Base-by-base conservation (phyloP, 1,140 invertebrate species). In the Rhyacophila brunnea region DNA sequence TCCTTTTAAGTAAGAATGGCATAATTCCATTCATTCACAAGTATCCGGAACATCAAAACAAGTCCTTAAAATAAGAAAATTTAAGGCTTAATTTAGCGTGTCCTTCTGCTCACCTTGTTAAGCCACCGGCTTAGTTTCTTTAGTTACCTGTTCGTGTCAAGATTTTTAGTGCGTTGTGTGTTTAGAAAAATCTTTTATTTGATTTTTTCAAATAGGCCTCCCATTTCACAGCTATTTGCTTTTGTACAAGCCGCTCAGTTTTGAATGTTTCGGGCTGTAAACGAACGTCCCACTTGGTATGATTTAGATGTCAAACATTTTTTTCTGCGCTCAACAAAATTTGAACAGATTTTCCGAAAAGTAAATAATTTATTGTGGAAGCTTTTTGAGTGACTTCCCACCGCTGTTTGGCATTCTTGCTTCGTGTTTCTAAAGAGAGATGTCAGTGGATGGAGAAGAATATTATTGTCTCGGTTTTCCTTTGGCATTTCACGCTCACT, bases 301-400 rank as follows among this genome's bases (percentile, higher is more conserved):
- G 62, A 64, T 64, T 64, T 64, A 64, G 62, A 60, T 64, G 62
- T 64, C 62, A 64, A 64, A 64, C 57, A 52, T 7, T 51, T 54
- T 54, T 62, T 60, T 62, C 52, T 59, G 44, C 14, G 14, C 43
- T 34, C 23, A 51, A 62, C 53, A 51, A 57, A 55, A 44, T 55
- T 19, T 46, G 56, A 40, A 55, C 60, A 57, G 28, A 46, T 46
- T 57, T 49, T 35, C 10, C 32, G 18, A 43, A 13, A 43, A 13
- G 23, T 54, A 40, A 49, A 55, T 63, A 58, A 63, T 63, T 63
- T 63, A 63, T 63, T 51, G 58, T 28, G 58, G 50, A 53, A 49
- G 14, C 14, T 15, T 53, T 38, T 17, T 18, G 48, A 13, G 19
- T 13, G 36, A 18, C 13, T 19, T 42, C 14, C 36, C 38, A 23